Evolutionary conservation across 2,888 invertebrate species (phyloP).

Genomic region (Germaria angustata): DNA sequence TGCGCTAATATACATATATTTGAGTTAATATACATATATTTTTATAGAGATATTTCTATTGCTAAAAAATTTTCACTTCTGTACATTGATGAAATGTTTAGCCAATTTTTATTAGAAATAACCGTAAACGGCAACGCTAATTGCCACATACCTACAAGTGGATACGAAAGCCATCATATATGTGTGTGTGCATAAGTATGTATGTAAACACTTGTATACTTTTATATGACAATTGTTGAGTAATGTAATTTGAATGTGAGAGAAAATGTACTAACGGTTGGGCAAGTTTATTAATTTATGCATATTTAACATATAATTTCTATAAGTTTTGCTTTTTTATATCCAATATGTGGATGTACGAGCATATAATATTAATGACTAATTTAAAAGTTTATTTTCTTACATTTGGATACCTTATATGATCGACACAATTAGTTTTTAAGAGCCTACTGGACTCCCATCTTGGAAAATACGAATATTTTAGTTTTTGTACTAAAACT

Average conservation of each 20-base stretch:
- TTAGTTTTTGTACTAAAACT: neutral
- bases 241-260: constrained; percentile 49
- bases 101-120: too few relatives aligned
- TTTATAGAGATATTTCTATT: too few relatives aligned
- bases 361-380: constrained; percentile 37
- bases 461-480: neutral
- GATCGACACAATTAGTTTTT: neutral
- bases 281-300: constrained; percentile 42
- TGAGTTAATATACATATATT: too few relatives aligned
- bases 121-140: too few relatives aligned
- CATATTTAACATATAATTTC: constrained; percentile 34
- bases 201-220: too few relatives aligned
- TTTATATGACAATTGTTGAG: constrained; percentile 33
- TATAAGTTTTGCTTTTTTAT: constrained; percentile 22
- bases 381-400: neutral
- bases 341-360: constrained; percentile 22
- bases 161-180: constrained; percentile 38
- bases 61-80: too few relatives aligned
- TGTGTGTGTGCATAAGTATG: too few relatives aligned
- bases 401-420: neutral
- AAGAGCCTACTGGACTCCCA: neutral
- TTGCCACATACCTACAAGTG: too few relatives aligned
- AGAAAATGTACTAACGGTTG: constrained; percentile 37
- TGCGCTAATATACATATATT: too few relatives aligned
- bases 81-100: too few relatives aligned